phyloP scores from a whole-genome alignment of 2,113 vertebrate species.

The Hippocampus guttulatus region DNA sequence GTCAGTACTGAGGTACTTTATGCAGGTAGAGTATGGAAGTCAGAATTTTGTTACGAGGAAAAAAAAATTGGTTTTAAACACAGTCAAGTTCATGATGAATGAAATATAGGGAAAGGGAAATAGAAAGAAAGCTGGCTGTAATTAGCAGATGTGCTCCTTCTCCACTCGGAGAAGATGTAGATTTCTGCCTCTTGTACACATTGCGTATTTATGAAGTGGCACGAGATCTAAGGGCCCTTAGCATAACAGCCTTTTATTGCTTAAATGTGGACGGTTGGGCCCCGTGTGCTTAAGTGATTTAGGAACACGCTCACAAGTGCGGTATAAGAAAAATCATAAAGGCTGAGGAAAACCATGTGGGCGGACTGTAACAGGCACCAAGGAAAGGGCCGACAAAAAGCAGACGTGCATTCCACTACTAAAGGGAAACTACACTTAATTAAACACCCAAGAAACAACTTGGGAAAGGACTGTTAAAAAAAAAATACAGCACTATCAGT shows the following conservation, averaged over 20 bases:
- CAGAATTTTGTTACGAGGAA: not conserved
- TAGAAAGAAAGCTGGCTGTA: conserved; percentile 87
- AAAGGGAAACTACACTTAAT: conserved; percentile 99
- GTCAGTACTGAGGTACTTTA: no score
- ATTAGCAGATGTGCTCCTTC: conserved; percentile 97
- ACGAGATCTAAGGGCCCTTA: conserved; percentile 95
- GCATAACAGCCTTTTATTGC: conserved; percentile 96
- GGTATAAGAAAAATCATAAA: conserved; percentile 93
- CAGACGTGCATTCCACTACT: conserved; percentile 93
- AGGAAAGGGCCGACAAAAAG: conserved; percentile 84
- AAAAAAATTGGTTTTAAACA: not conserved
- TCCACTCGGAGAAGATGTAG: conserved; percentile 61
- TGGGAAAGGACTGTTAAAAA: conserved; percentile 82
- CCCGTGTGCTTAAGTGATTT: conserved; percentile 94
- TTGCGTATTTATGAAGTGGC: conserved; percentile 98
- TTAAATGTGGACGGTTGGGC: conserved; percentile 92
- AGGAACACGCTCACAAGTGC: conserved; percentile 84
- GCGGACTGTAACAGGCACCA: conserved; percentile 79
- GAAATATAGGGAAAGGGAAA: conserved; percentile 16
- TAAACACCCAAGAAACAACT: conserved; percentile 92
- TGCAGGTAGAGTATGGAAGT: not conserved
- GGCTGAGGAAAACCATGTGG: conserved; percentile 96
- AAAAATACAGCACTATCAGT: conserved; percentile 63
- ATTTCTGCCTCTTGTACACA: conserved; percentile 83
- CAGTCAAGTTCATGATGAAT: conserved; percentile 53